Percentiles rank a stretch among this genome's conserved stretches.
phyloP scores from a whole-genome alignment of 2,888 invertebrate genomes.

The Trypoxylon attenuatum region DNA sequence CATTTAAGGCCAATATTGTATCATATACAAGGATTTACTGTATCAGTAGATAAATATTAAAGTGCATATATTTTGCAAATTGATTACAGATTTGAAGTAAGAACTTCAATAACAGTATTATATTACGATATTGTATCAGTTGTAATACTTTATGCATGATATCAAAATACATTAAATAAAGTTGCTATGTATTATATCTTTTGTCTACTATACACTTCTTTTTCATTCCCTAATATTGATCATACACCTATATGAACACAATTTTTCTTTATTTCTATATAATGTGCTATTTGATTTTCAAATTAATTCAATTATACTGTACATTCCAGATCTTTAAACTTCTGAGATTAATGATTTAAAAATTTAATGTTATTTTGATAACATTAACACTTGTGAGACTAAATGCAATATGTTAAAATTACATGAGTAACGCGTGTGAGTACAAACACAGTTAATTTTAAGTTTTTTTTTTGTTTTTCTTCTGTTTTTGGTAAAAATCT shows the following conservation, averaged over 20 bases:
- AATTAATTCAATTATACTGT: background rate
- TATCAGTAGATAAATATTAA: too few species aligned
- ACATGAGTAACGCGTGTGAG: background rate
- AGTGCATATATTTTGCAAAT: too few species aligned
- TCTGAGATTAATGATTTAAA: background rate
- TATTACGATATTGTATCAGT: too few species aligned
- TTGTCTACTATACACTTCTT: too few species aligned
- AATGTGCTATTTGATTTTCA: background rate
- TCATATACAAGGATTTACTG: too few species aligned
- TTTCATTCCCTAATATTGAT: too few species aligned
- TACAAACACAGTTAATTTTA: background rate
- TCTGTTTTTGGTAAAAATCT: conserved; percentile 15
- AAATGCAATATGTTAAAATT: conserved; percentile 10
- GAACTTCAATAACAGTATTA: too few species aligned
- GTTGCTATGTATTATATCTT: too few species aligned
- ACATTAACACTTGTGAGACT: conserved; percentile 10
- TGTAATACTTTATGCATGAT: too few species aligned
- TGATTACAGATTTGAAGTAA: too few species aligned
- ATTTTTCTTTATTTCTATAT: background rate
- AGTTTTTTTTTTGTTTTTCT: background rate
- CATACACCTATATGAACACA: background rate
- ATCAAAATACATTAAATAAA: too few species aligned
- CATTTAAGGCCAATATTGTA: too few species aligned
- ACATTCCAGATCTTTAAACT: background rate
- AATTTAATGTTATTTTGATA: conserved; percentile 9